A percentile compares a stretch with the other conserved stretches of the same genome.
Evolutionary conservation across 2,888 invertebrate genomes (phyloP).

Genomic region (Zygogramma bicolorata): DNA sequence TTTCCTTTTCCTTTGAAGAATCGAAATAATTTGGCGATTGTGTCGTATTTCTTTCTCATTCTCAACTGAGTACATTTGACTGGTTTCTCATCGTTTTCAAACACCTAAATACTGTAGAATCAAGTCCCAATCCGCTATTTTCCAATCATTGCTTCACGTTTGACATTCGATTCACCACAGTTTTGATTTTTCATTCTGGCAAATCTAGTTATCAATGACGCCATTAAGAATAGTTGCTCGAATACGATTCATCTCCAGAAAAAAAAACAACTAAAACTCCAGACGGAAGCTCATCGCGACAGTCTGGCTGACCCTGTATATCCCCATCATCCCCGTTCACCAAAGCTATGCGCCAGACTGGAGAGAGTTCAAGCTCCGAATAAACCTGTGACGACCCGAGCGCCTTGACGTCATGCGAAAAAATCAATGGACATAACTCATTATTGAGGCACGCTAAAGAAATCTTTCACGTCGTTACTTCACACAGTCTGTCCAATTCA

Average conservation of each 20-base stretch:
- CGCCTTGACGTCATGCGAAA: constrained; percentile 53
- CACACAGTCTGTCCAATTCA: neutral
- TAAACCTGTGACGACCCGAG: constrained; percentile 53
- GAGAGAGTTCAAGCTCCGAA: constrained; percentile 53
- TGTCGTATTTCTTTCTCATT: too few relatives aligned
- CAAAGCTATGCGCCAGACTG: constrained; percentile 20
- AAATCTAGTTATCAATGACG: too few relatives aligned
- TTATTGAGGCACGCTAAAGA: constrained; percentile 32
- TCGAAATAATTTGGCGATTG: too few relatives aligned
- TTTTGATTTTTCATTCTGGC: neutral
- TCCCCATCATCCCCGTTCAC: constrained; percentile 20
- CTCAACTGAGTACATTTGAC: too few relatives aligned
- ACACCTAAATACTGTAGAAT: too few relatives aligned
- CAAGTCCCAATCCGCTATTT: too few relatives aligned
- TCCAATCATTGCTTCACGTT: too few relatives aligned
- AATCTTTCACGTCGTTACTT: constrained; percentile 15
- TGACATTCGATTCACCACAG: too few relatives aligned
- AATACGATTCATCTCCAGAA: too few relatives aligned
- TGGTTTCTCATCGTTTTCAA: too few relatives aligned
- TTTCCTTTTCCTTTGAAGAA: too few relatives aligned
- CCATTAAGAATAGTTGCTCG: too few relatives aligned
- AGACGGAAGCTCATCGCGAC: neutral
- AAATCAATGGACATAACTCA: constrained; percentile 54
- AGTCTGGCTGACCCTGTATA: neutral
- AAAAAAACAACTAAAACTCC: neutral